These are phyloP conservation scores for Sinopyrophorus schimmeli DNA, from an alignment of 2,888 invertebrate genomes.

Conservation along the genomic window DNA sequence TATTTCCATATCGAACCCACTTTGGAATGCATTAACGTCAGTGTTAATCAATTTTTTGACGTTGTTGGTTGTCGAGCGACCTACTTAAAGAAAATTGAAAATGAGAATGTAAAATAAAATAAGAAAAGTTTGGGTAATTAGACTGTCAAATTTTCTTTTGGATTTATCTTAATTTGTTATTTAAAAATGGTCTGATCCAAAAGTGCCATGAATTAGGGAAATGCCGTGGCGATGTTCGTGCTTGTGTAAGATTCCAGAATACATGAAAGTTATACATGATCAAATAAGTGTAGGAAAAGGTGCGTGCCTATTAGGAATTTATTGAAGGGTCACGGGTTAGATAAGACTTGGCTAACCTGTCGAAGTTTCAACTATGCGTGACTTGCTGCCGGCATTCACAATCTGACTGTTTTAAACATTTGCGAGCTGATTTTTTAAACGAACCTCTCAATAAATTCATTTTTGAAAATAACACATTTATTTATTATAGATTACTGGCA, in stretches of 20 bases:
- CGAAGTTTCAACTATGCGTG: slow-evolving; percentile 24
- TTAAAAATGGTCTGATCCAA: too few relatives aligned
- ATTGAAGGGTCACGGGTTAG: slow-evolving; percentile 13
- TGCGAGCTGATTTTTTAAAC: too few relatives aligned
- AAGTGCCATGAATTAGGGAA: too few relatives aligned
- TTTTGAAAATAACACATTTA: too few relatives aligned
- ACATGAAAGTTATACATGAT: slow-evolving; percentile 17
- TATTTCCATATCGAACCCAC: slow-evolving; percentile 32
- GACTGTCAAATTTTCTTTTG: too few relatives aligned
- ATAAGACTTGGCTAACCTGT: slow-evolving; percentile 20
- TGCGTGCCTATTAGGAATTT: slow-evolving; percentile 21
- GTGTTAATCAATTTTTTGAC: slow-evolving; percentile 22
- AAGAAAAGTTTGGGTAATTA: too few relatives aligned
- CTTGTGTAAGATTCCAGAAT: slow-evolving; percentile 2
- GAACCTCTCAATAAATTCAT: too few relatives aligned
- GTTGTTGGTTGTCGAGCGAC: slow-evolving; percentile 6
- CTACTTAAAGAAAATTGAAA: slow-evolving; percentile 6
- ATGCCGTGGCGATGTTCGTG: too few relatives aligned
- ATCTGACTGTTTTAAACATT: too few relatives aligned
- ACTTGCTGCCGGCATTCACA: slow-evolving; percentile 25
- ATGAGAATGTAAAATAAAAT: too few relatives aligned
- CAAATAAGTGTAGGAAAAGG: slow-evolving; percentile 10
- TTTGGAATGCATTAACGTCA: slow-evolving; percentile 16
- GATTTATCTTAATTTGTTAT: too few relatives aligned
- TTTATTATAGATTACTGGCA: too few relatives aligned